Evolutionary conservation across 2,797 vertebrate genomes (phyloP).

Genomic region (Chloroceryle amazona): DNA sequence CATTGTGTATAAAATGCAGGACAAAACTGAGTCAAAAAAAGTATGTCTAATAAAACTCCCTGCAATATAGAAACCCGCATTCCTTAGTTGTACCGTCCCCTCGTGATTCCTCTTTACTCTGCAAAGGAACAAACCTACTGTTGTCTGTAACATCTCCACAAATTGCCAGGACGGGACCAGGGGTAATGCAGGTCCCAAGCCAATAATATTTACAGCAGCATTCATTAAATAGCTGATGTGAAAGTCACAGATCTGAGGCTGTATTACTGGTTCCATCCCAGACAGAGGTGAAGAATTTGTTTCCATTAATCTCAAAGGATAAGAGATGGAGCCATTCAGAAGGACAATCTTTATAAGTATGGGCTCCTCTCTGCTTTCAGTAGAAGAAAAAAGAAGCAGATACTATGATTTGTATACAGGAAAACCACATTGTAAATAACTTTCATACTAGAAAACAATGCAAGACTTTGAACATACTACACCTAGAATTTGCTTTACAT

Average conservation of each 20-base stretch:
- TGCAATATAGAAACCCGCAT: neutral
- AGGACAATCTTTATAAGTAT: neutral
- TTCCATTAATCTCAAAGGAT: neutral
- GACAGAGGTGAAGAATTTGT: neutral
- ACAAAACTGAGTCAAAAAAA: neutral
- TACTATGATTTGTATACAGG: neutral
- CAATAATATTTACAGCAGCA: neutral
- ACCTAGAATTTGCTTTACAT: neutral
- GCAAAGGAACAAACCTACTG: neutral
- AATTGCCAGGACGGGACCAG: neutral
- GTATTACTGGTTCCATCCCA: neutral
- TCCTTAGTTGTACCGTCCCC: neutral
- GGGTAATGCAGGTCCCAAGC: neutral
- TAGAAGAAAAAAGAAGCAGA: neutral
- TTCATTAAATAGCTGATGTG: neutral
- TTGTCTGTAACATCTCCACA: neutral
- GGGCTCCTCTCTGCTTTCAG: neutral
- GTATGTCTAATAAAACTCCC: neutral
- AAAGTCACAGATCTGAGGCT: neutral
- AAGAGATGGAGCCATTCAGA: neutral
- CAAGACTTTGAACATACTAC: neutral
- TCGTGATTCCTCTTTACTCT: neutral
- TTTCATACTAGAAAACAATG: neutral
- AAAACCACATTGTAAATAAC: neutral
- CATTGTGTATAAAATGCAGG: neutral